Base-by-base conservation (phyloP, 2,888 invertebrate species). In the Spisula subtruncata region DNA sequence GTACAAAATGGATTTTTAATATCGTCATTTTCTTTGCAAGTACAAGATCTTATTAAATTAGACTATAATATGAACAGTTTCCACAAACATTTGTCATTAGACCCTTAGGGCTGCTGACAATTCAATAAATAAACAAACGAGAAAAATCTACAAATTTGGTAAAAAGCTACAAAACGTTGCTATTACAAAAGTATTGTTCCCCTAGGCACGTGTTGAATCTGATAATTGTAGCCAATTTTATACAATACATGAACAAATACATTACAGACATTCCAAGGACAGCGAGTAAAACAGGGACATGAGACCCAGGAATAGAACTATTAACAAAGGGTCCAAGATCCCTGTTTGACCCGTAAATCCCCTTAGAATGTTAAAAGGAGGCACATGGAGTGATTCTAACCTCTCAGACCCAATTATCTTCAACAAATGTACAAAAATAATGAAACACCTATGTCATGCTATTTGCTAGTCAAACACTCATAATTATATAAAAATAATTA, bases 1-100 rank as follows among this genome's bases (percentile, higher is more conserved):
- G 83, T 93, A 93, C 90, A 93, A 93, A 91, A 93, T 84, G 87
- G 80, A 81, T 88, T 89, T 92, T 89, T 89, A 91, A 93, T 91
- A 91, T 91, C 90, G 87, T 93, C 87, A 89, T 90, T 83, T 90
- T 51, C 88, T 88, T 90, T 91, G 88, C 88, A 91, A 89, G 89
- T 90, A 91, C 91, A 91, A 90, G 91, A 90, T 91, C 90, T 90
- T 88, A 89, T 83, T 83, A 51, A 48, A 80, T 85, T 54, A 80
- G 85, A 80, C 79, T 80, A 85, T 66, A 86, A 86, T 56, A 89
- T 81, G 71, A 84, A 83, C 83, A 88, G 56, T 48, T 80, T 82
- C 60, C 82, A 80, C 60, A 56, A 88, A 88, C 87, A 83, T 80
- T 46, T 66, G 83, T 29, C 32, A 32, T 48, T 60, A 35, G 32